Conservation (phyloP, 2,113 vertebrate genomes). For the Gymnogyps californianus region DNA sequence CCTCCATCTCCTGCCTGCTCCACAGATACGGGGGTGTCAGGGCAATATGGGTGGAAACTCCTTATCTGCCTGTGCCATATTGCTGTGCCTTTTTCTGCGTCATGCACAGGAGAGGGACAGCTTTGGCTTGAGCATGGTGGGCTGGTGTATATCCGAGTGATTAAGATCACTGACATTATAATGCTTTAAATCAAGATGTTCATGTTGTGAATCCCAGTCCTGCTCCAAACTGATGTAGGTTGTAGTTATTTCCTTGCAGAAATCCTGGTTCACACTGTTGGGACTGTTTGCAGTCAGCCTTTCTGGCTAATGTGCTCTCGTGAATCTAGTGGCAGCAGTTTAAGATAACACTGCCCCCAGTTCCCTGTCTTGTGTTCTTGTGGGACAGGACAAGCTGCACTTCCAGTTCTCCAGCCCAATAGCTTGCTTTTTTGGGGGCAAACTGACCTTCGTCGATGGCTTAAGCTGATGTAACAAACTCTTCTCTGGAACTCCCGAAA, state of each 20-base stretch:
- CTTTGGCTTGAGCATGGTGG: background rate
- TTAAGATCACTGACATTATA: accelerated
- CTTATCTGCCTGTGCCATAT: accelerated
- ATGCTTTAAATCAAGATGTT: background rate
- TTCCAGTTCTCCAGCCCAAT: background rate
- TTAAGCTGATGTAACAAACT: background rate
- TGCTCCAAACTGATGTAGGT: background rate
- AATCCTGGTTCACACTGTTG: background rate
- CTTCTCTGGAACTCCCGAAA: background rate
- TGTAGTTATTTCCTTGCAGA: background rate
- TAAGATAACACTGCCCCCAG: background rate
- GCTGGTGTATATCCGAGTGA: background rate
- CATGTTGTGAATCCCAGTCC: accelerated
- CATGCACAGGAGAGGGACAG: background rate
- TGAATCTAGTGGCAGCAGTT: background rate
- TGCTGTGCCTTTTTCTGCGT: background rate
- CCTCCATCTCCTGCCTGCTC: background rate
- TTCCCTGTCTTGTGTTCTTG: background rate
- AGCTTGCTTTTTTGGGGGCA: accelerated
- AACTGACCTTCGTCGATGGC: background rate
- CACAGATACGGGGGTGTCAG: accelerated
- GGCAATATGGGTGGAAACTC: background rate
- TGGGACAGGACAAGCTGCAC: background rate
- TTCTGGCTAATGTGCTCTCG: background rate
- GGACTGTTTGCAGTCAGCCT: background rate